Percentiles rank a stretch among this genome's conserved stretches.
phyloP scores from a whole-genome alignment of 1,140 invertebrate species.

The Drosophila varians region DNA sequence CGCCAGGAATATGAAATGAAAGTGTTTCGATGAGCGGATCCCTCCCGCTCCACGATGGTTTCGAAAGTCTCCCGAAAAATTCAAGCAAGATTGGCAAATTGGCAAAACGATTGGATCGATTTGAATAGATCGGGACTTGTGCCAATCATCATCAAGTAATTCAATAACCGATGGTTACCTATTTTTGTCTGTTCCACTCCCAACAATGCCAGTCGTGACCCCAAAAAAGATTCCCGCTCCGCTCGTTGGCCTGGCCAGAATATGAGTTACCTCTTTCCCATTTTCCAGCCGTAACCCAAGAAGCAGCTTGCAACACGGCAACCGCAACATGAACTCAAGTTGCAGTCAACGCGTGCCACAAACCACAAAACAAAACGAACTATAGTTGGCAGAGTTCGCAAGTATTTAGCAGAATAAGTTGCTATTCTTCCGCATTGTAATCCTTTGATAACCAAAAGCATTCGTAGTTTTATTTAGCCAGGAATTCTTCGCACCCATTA shows the following conservation, averaged over 20 bases:
- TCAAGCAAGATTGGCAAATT: slow-evolving; percentile 31
- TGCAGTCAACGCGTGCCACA: slow-evolving; percentile 65
- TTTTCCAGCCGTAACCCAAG: slow-evolving; percentile 24
- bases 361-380: slow-evolving; percentile 42
- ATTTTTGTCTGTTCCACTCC: slow-evolving; percentile 50
- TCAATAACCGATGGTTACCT: slow-evolving; percentile 55
- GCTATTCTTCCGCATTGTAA: not conserved
- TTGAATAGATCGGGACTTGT: slow-evolving; percentile 39
- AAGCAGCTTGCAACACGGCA: slow-evolving; percentile 63
- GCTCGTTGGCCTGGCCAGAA: no score
- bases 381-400: not conserved
- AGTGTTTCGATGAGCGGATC: slow-evolving; percentile 42
- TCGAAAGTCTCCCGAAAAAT: slow-evolving; percentile 14
- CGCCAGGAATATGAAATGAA: slow-evolving; percentile 66
- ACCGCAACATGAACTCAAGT: slow-evolving; percentile 54
- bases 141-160: slow-evolving; percentile 67
- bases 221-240: slow-evolving; percentile 43
- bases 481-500: not conserved
- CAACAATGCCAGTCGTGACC: slow-evolving; percentile 37
- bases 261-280: not conserved
- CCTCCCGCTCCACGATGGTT: not conserved
- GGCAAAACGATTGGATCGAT: slow-evolving; percentile 31
- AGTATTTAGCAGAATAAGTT: not conserved
- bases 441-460: not conserved
- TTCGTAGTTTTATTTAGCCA: not conserved